Conservation (phyloP, 2,888 invertebrate species). For the Caenorhabditis drosophilae region DNA sequence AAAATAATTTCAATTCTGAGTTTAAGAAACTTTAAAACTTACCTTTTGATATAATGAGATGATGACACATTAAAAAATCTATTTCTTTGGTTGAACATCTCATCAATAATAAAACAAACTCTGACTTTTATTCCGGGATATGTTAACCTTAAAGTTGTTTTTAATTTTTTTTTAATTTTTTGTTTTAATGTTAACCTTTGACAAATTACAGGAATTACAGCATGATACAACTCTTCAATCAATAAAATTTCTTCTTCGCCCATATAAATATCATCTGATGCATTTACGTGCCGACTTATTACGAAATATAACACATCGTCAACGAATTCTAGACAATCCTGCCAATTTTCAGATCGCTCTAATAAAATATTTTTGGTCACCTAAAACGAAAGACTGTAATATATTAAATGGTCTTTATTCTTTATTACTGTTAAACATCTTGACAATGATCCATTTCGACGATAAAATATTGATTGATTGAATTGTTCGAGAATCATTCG, state of each 20-base stretch:
- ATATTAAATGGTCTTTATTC: not conserved
- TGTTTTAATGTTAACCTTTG: too few species aligned
- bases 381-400: not conserved
- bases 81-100: slow-evolving; percentile 33
- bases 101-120: slow-evolving; percentile 22
- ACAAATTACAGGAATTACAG: slow-evolving; percentile 24
- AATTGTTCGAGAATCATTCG: slow-evolving; percentile 8
- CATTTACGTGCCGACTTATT: slow-evolving; percentile 29
- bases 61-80: slow-evolving; percentile 12
- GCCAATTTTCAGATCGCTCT: not conserved
- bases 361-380: slow-evolving; percentile 15
- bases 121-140: slow-evolving; percentile 21
- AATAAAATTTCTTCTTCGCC: slow-evolving; percentile 15
- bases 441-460: slow-evolving; percentile 21
- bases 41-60: not conserved
- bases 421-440: slow-evolving; percentile 12
- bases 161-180: too few species aligned
- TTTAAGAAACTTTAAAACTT: not conserved
- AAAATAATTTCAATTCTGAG: too few species aligned
- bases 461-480: slow-evolving; percentile 16
- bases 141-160: too few species aligned
- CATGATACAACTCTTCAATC: slow-evolving; percentile 23
- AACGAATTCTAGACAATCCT: slow-evolving; percentile 12
- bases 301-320: slow-evolving; percentile 25
- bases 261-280: slow-evolving; percentile 24